phyloP scores from a whole-genome alignment of 2,888 invertebrate species.

The Patella depressa region DNA sequence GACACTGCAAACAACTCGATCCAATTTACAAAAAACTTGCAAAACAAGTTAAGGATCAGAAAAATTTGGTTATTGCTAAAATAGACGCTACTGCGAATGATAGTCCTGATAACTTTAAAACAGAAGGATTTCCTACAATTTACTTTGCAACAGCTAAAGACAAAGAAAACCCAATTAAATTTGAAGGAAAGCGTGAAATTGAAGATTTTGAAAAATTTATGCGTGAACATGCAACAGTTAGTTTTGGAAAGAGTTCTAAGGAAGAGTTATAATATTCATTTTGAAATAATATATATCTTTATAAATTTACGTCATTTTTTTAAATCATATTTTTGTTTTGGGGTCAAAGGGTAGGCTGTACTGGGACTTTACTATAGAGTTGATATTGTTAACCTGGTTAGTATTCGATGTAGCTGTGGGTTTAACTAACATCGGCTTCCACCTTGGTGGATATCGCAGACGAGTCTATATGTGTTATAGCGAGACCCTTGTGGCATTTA shows the following conservation, averaged over 20 bases:
- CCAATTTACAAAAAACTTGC: constrained; percentile 72
- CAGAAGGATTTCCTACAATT: constrained; percentile 74
- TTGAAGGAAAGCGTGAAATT: constrained; percentile 62
- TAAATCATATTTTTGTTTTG: too few relatives aligned
- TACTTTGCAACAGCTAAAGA: constrained; percentile 69
- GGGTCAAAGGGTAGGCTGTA: too few relatives aligned
- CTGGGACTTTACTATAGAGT: too few relatives aligned
- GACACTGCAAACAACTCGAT: constrained; percentile 75
- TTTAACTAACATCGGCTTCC: too few relatives aligned
- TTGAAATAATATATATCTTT: not conserved
- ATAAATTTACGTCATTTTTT: too few relatives aligned
- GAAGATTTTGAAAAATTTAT: constrained; percentile 67
- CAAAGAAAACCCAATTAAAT: constrained; percentile 70
- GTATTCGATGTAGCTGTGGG: too few relatives aligned
- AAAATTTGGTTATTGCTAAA: constrained; percentile 69
- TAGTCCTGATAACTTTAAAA: constrained; percentile 67
- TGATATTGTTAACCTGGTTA: too few relatives aligned
- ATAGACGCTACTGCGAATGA: constrained; percentile 74
- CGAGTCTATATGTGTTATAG: too few relatives aligned
- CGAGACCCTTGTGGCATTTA: too few relatives aligned
- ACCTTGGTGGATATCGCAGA: too few relatives aligned
- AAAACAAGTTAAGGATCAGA: constrained; percentile 63
- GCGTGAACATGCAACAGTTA: constrained; percentile 60
- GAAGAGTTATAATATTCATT: constrained; percentile 56
- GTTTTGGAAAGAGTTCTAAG: constrained; percentile 50